phyloP scores from a whole-genome alignment of 2,888 invertebrate genomes.

The Drosophila borealis region DNA sequence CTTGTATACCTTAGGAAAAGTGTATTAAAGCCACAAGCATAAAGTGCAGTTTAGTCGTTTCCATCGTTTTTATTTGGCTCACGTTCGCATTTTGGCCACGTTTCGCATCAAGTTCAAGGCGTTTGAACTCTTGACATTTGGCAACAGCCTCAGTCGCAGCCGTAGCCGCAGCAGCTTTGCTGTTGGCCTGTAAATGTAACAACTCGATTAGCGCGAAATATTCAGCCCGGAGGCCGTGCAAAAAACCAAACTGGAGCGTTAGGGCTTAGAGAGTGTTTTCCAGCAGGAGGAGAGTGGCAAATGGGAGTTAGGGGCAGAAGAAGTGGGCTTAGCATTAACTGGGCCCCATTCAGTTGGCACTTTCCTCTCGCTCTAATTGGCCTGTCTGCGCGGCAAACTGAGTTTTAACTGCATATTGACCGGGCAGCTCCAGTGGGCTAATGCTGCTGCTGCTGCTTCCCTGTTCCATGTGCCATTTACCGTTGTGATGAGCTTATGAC shows the following conservation, averaged over 20 bases:
- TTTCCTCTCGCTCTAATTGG: slow-evolving; percentile 66
- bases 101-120: slow-evolving; percentile 78
- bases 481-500: slow-evolving; percentile 71
- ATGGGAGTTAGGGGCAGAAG: neutral
- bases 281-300: neutral
- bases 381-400: slow-evolving; percentile 40
- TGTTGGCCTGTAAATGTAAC: slow-evolving; percentile 73
- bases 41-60: slow-evolving; percentile 53
- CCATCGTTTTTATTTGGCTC: slow-evolving; percentile 52
- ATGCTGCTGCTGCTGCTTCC: slow-evolving; percentile 6
- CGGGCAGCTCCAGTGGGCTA: slow-evolving; percentile 5
- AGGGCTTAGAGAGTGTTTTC: slow-evolving; percentile 26
- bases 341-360: slow-evolving; percentile 60
- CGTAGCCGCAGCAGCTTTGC: slow-evolving; percentile 31
- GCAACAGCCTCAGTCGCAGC: slow-evolving; percentile 56
- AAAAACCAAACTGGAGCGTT: slow-evolving; percentile 67
- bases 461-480: slow-evolving; percentile 49
- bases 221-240: slow-evolving; percentile 46
- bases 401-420: slow-evolving; percentile 74
- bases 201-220: slow-evolving; percentile 80
- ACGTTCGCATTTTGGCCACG: slow-evolving; percentile 75
- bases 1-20: slow-evolving; percentile 19
- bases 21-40: slow-evolving; percentile 46
- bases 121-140: slow-evolving; percentile 80
- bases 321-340: slow-evolving; percentile 48